These are phyloP conservation scores for Microdon myrmicae DNA, from an alignment of 2,888 invertebrate species.

Conservation along the genomic window DNA sequence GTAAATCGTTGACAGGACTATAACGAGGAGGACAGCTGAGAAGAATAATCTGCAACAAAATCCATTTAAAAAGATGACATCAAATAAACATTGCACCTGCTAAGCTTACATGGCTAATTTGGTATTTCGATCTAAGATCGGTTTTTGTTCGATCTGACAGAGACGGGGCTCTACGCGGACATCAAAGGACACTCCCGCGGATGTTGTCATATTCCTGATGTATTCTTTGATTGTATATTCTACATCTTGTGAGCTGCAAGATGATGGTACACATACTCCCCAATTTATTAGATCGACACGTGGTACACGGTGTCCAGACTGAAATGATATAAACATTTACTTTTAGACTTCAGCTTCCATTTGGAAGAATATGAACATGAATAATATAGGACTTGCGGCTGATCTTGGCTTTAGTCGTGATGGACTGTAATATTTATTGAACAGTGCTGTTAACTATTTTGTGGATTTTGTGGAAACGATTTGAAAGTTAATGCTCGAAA, in stretches of 20 bases:
- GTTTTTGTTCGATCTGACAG: slow-evolving; percentile 70
- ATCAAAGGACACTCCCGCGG: slow-evolving; percentile 70
- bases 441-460: no score
- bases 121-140: slow-evolving; percentile 67
- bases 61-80: neutral
- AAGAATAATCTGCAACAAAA: slow-evolving; percentile 67
- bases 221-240: slow-evolving; percentile 69
- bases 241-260: slow-evolving; percentile 72
- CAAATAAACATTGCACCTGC: neutral
- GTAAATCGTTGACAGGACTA: slow-evolving; percentile 62
- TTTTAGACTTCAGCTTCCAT: no score
- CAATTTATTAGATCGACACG: slow-evolving; percentile 75
- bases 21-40: slow-evolving; percentile 64
- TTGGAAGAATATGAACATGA: no score
- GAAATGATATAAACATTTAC: slow-evolving; percentile 20
- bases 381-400: no score
- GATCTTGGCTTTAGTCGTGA: no score
- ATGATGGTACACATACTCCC: slow-evolving; percentile 75
- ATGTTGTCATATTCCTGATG: slow-evolving; percentile 67
- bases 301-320: slow-evolving; percentile 79
- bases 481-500: no score
- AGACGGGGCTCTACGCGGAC: slow-evolving; percentile 72
- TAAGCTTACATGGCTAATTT: slow-evolving; percentile 68
- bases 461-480: no score
- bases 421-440: no score